phyloP scores from a whole-genome alignment of 2,888 invertebrate species.

The Pharmacophagus antenor region DNA sequence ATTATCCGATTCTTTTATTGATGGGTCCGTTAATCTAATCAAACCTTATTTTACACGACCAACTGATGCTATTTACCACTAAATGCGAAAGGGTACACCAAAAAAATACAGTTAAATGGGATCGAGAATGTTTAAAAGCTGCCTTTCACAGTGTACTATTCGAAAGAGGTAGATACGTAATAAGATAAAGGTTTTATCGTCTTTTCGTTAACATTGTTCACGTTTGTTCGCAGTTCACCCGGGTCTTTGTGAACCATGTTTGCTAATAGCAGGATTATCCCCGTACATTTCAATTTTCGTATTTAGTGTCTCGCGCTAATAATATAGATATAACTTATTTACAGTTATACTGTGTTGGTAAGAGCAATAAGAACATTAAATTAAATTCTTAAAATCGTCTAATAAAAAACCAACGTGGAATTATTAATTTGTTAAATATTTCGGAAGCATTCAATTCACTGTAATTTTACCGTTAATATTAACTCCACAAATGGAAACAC shows the following conservation, averaged over 20 bases:
- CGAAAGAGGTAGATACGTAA: constrained; percentile 54
- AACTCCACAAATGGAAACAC: too few species aligned
- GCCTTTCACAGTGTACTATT: constrained; percentile 40
- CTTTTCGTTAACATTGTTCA: constrained; percentile 74
- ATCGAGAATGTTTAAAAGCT: constrained; percentile 32
- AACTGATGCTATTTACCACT: constrained; percentile 13
- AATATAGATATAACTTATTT: too few species aligned
- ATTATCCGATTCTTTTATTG: neutral
- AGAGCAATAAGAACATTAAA: too few species aligned
- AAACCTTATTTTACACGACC: constrained; percentile 1
- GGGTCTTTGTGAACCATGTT: constrained; percentile 66
- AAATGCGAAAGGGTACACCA: constrained; percentile 27
- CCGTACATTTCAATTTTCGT: constrained; percentile 46
- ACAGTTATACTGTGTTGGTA: too few species aligned
- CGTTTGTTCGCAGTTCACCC: constrained; percentile 54
- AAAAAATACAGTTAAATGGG: constrained; percentile 33
- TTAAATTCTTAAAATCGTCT: too few species aligned
- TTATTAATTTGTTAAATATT: too few species aligned
- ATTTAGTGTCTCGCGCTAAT: neutral
- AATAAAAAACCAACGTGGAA: too few species aligned
- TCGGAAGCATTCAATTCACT: too few species aligned
- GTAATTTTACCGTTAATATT: too few species aligned
- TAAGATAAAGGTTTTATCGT: constrained; percentile 77
- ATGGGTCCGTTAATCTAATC: neutral
- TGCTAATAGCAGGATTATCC: constrained; percentile 70